Evolutionary conservation across 2,888 invertebrate species (phyloP), one percentile per base, ranked within the genome.

Genomic region (Bibio marci): DNA sequence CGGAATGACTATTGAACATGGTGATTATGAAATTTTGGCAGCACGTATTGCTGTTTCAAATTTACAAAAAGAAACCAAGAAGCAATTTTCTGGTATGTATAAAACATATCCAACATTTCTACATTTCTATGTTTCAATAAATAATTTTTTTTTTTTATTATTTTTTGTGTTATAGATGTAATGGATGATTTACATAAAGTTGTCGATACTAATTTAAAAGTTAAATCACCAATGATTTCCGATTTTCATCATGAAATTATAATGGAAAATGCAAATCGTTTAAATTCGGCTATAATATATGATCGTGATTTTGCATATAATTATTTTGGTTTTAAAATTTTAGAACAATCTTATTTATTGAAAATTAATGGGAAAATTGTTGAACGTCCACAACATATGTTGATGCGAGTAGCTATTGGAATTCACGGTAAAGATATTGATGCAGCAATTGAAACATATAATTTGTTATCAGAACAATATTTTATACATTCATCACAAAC

Each of bases 401-500:
- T 98, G 42, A 98, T 98, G 98, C 67, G 98, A 50, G 95, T 95
- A 1, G 66, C 97, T 3, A 81, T 99, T 44, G 97, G 95, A 12
- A 92, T 98, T 50, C 98, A 98, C 57, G 83, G 82, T 2, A 80
- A 88, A 47, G 86, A 98, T 55, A 82, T 98, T 43, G 87, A 88
- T 45, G 70, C 77, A 12, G 95, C 81, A 12, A 87, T 98, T 47
- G 85, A 91, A 65, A 95, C 97, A 0, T 98, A 98, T 62, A 91
- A 98, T 57, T 69, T 87, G 43, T 64, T 98, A 48, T 97, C 97
- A 0, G 91, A 94, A 56, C 73, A 81, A 49, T 95, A 85, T 68
- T 98, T 98, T 56, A 98, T 94, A 0, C 97, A 98, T 64, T 97
- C 95, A 3, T 92, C 94, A 22, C 95, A 98, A 1, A 98, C 98